Evolutionary conservation across 1,140 invertebrate genomes (phyloP), one percentile per base, ranked within the genome.

Genomic region (Camponotus pennsylvanicus): DNA sequence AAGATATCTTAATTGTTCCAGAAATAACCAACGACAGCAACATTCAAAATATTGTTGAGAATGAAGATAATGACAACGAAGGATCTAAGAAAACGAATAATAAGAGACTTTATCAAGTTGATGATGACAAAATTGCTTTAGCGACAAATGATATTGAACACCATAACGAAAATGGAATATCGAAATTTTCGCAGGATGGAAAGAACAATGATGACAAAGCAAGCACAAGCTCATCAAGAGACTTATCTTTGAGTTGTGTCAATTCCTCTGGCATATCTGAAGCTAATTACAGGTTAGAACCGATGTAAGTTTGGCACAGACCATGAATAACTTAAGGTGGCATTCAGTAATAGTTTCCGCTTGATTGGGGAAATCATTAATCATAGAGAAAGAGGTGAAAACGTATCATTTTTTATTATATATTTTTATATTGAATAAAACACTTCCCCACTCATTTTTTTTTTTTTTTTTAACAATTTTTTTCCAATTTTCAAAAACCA

Each of bases 251-350:
- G 63, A 94, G 93, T 92, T 91, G 94, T 27, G 84, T 95, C 42
- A 94, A 92, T 91, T 13, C 91, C 8, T 85, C 88, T 40, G 89
- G 86, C 64, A 77, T 86, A 6, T 55, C 87, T 83, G 92, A 93
- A 18, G 8, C 84, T 80, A 80, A 88, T 87, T 94, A 92, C 93
- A 95, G 94, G 92, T 95, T 94, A 94, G 94, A 87, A 93, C 90
- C 92, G 82, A 93, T 84, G 92, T 95, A 95, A 95, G 94, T 94
- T 92, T 32, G 92, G 90, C 64, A 73, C 77, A 92, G 84, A 92
- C 90, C 88, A 93, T 90, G 87, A 63, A 18, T 88, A 69, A 82
- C 59, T 13, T 34, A 42, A 77, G n/a, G 69, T 52, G 3, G 49
- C 45, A 55, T 77, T 59, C 13, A 82, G 5, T 85, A 32, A 63